Conservation (phyloP, 2,888 invertebrate genomes). For the Calameuta pallipes region DNA sequence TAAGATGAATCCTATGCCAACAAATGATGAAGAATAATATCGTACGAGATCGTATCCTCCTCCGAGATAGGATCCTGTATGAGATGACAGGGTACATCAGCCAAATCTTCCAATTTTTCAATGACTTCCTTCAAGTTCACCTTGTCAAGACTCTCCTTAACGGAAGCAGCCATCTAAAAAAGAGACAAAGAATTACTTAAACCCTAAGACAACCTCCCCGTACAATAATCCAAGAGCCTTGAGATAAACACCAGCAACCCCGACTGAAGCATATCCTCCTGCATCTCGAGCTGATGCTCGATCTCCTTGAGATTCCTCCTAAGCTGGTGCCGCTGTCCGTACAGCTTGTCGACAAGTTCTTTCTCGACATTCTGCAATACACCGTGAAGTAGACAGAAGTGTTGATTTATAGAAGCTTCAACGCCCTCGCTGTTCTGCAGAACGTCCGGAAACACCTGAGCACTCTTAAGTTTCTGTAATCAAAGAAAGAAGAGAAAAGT, state of each 20-base stretch:
- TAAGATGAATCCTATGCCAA: background rate
- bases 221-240: background rate
- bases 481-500: constrained; percentile 17
- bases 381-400: constrained; percentile 69
- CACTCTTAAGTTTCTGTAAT: constrained; percentile 40
- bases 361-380: constrained; percentile 69
- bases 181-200: constrained; percentile 10
- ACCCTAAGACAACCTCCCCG: background rate
- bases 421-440: constrained; percentile 37
- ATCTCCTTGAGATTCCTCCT: constrained; percentile 37
- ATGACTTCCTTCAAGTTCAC: constrained; percentile 47
- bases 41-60: constrained; percentile 9
- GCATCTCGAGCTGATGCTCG: constrained; percentile 24
- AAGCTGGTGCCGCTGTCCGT: constrained; percentile 28
- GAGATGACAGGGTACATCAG: constrained; percentile 47
- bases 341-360: constrained; percentile 62
- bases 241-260: constrained; percentile 38
- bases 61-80: constrained; percentile 24
- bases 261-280: constrained; percentile 36
- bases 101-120: constrained; percentile 35
- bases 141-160: constrained; percentile 26
- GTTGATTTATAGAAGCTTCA: constrained; percentile 66
- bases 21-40: background rate
- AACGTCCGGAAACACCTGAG: constrained; percentile 19
- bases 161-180: constrained; percentile 36